Evolutionary conservation across 2,888 invertebrate genomes (phyloP).

Genomic region (Ephialtes manifestator): DNA sequence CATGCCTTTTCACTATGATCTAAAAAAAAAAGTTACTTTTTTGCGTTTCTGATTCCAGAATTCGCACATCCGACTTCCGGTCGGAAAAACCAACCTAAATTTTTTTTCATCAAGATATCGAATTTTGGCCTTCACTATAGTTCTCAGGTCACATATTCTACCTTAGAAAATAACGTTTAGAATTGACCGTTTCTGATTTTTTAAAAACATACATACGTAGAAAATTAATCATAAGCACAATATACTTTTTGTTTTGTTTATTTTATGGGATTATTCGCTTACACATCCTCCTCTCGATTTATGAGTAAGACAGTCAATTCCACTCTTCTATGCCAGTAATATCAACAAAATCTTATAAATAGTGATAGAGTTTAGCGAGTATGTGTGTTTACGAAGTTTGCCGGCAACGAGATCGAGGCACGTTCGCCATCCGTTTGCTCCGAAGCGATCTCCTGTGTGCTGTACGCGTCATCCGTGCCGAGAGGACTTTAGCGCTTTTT

Average conservation of each 20-base stretch:
- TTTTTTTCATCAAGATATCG: too few species aligned
- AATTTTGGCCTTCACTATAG: too few species aligned
- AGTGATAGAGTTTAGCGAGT: constrained; percentile 28
- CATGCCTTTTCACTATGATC: neutral
- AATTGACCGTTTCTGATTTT: neutral
- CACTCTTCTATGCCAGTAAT: constrained; percentile 20
- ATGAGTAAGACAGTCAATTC: constrained; percentile 31
- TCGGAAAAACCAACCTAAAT: too few species aligned
- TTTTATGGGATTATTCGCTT: constrained; percentile 11
- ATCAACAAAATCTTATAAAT: constrained; percentile 47
- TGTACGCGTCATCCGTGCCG: constrained; percentile 68
- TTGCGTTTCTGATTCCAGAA: too few species aligned
- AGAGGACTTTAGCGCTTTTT: constrained; percentile 77
- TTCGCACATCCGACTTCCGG: too few species aligned
- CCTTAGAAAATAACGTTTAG: too few species aligned
- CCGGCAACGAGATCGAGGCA: constrained; percentile 56
- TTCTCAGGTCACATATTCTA: too few species aligned
- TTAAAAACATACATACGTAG: neutral
- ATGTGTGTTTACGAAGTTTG: constrained; percentile 29
- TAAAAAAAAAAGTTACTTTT: neutral
- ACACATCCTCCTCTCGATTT: constrained; percentile 38
- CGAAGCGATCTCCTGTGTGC: constrained; percentile 55
- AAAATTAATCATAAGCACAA: constrained; percentile 7
- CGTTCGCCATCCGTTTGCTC: constrained; percentile 63
- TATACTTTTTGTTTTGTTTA: neutral